phyloP scores from a whole-genome alignment of 92 coral and sea anemone species.

The Zoanthus gigantus region DNA sequence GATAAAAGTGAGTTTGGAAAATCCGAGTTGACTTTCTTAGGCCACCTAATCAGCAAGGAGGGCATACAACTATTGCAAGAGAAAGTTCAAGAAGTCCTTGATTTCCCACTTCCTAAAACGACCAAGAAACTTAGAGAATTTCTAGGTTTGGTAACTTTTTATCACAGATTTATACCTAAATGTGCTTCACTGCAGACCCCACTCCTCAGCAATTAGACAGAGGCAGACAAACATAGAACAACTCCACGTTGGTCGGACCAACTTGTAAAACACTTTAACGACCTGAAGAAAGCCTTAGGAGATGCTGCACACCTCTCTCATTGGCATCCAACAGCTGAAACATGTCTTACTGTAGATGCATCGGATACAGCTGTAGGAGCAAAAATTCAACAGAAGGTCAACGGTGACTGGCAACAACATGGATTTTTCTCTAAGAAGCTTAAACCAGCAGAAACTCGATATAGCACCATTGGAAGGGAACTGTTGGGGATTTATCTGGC shows the following conservation, averaged over 20 bases:
- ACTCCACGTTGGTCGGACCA: neutral
- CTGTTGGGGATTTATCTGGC: conserved; percentile 15
- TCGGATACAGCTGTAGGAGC: conserved; percentile 29
- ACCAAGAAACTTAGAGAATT: conserved; percentile 14
- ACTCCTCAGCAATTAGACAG: neutral
- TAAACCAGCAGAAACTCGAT: conserved; percentile 22
- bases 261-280: conserved; percentile 1
- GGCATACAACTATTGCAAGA: conserved; percentile 23
- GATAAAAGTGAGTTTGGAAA: conserved; percentile 22
- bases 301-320: conserved; percentile 15
- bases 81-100: conserved; percentile 10
- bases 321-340: conserved; percentile 14
- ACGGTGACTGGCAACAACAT: conserved; percentile 15
- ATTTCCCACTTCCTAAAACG: conserved; percentile 20
- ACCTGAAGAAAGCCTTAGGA: conserved; percentile 1
- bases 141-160: conserved; percentile 9
- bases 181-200: conserved; percentile 23
- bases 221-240: conserved; percentile 30
- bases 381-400: conserved; percentile 18
- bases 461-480: conserved; percentile 27
- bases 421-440: conserved; percentile 17
- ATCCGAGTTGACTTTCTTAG: conserved; percentile 25
- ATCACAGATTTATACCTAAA: conserved; percentile 27
- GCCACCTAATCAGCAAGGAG: conserved; percentile 14
- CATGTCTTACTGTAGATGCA: conserved; percentile 19